phyloP scores from a whole-genome alignment of 2,888 invertebrate genomes.

The Tridacna gigas region DNA sequence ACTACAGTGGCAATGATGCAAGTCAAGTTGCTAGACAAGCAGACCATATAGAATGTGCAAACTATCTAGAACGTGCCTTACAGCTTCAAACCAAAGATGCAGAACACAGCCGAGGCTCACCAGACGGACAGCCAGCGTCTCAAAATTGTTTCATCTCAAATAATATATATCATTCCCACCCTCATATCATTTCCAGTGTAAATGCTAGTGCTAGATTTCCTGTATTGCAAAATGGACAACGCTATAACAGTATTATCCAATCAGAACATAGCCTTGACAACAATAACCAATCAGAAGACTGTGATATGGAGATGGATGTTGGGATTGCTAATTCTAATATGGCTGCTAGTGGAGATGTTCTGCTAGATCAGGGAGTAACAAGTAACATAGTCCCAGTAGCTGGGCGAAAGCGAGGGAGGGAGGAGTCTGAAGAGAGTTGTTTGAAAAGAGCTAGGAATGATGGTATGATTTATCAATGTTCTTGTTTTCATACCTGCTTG shows the following conservation, averaged over 20 bases:
- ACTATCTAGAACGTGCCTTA: slow-evolving; percentile 71
- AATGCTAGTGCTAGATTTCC: background rate
- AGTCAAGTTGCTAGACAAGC: slow-evolving; percentile 73
- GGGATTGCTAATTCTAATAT: slow-evolving; percentile 14
- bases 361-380: slow-evolving; percentile 44
- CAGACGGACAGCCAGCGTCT: slow-evolving; percentile 34
- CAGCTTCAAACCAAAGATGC: slow-evolving; percentile 62
- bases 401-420: slow-evolving; percentile 75
- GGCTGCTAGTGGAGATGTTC: slow-evolving; percentile 41
- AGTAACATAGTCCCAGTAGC: slow-evolving; percentile 63
- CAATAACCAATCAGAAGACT: slow-evolving; percentile 57
- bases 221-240: slow-evolving; percentile 12
- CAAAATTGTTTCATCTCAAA: slow-evolving; percentile 52
- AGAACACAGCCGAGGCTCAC: slow-evolving; percentile 36
- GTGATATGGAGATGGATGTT: slow-evolving; percentile 67
- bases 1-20: slow-evolving; percentile 75
- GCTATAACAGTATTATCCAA: background rate
- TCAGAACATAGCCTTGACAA: slow-evolving; percentile 30
- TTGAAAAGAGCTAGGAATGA: slow-evolving; percentile 66
- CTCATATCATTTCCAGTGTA: slow-evolving; percentile 43
- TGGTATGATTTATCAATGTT: slow-evolving; percentile 38
- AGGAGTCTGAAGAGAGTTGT: slow-evolving; percentile 70
- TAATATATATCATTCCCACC: slow-evolving; percentile 62
- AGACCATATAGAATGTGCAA: slow-evolving; percentile 74
- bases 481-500: background rate